These are phyloP conservation scores for Phaethon lepturus DNA, from an alignment of 2,113 vertebrate genomes.

Conservation along the genomic window DNA sequence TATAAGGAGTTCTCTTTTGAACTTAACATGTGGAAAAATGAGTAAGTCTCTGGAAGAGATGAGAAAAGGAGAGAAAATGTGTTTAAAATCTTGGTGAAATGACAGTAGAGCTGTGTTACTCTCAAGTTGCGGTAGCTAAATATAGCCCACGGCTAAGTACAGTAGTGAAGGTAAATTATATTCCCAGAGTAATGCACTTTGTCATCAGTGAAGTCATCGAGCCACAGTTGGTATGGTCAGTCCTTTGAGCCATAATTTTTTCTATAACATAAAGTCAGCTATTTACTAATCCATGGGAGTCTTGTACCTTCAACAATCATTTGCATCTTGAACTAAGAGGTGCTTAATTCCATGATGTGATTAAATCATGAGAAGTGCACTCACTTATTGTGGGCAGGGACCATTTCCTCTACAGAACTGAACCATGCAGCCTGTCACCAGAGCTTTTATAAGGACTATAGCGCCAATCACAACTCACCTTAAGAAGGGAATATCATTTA, in stretches of 20 bases:
- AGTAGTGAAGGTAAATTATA: neutral
- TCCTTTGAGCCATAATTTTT: fast-evolving
- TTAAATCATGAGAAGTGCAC: neutral
- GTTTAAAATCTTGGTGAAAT: neutral
- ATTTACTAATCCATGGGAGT: fast-evolving
- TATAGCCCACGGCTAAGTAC: neutral
- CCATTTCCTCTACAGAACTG: neutral
- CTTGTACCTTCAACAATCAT: neutral
- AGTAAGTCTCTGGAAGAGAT: neutral
- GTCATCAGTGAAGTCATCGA: neutral
- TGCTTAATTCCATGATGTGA: neutral
- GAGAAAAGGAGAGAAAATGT: neutral
- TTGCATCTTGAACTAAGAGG: neutral
- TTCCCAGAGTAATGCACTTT: neutral
- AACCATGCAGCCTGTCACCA: neutral
- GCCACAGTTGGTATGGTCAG: neutral
- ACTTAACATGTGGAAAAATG: neutral
- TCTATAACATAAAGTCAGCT: neutral
- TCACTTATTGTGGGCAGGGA: neutral
- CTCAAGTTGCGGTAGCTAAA: neutral
- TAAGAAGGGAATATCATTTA: no score
- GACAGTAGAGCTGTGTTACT: neutral
- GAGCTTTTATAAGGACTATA: fast-evolving
- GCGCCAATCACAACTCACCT: neutral
- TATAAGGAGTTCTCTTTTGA: neutral